These are phyloP conservation scores for Abscondita cerata DNA, from an alignment of 2,888 invertebrate genomes.

Conservation along the genomic window DNA sequence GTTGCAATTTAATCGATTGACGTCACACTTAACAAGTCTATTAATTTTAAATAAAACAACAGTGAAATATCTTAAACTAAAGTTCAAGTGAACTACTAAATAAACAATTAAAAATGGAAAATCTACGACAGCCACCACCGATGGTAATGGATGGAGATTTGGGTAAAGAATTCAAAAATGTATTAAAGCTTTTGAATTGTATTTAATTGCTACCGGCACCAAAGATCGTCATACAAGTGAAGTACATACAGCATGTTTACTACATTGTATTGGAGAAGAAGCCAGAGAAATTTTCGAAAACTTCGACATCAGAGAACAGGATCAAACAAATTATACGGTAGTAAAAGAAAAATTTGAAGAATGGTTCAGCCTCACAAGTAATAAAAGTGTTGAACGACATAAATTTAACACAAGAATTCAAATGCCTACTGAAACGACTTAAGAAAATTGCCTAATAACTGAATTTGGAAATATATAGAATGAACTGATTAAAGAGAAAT, in stretches of 20 bases:
- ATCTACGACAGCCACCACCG: neutral
- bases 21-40: no score
- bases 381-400: slow-evolving; percentile 28
- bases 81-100: no score
- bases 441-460: slow-evolving; percentile 25
- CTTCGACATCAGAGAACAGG: slow-evolving; percentile 25
- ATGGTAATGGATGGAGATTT: neutral
- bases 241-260: slow-evolving; percentile 27
- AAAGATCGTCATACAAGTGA: neutral
- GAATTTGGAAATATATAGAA: slow-evolving; percentile 32
- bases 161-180: neutral
- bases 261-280: slow-evolving; percentile 33
- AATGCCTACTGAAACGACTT: slow-evolving; percentile 12
- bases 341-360: slow-evolving; percentile 27
- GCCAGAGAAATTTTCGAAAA: slow-evolving; percentile 30
- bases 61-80: no score
- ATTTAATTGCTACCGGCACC: neutral
- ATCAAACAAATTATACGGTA: slow-evolving; percentile 12
- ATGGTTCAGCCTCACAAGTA: slow-evolving; percentile 33
- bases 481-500: slow-evolving; percentile 32
- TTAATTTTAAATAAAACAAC: no score
- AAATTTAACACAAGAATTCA: neutral
- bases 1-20: no score
- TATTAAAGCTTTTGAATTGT: neutral
- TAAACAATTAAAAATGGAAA: slow-evolving; percentile 8